phyloP scores from a whole-genome alignment of 2,113 vertebrate species.

The Tichodroma muraria region DNA sequence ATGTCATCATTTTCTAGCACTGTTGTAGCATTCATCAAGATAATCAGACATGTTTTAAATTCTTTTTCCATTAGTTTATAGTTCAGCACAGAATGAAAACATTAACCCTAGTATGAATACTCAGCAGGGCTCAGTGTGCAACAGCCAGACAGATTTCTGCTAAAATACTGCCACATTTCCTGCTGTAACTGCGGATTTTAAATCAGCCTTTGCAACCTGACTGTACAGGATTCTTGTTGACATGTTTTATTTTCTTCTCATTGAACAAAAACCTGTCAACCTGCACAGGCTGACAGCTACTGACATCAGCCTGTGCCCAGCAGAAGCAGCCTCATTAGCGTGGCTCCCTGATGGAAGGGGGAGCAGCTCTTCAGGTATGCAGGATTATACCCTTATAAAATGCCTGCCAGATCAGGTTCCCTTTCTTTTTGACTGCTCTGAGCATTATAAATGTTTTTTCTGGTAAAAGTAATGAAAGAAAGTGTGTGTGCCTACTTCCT shows the following conservation, averaged over 20 bases:
- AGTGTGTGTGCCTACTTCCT: background rate
- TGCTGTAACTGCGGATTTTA: background rate
- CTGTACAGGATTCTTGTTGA: background rate
- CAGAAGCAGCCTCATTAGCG: background rate
- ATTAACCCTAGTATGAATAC: background rate
- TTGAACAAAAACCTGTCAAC: background rate
- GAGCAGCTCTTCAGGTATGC: background rate
- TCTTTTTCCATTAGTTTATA: background rate
- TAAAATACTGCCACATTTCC: background rate
- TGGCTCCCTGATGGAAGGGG: background rate
- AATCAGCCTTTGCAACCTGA: background rate
- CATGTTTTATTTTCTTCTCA: background rate
- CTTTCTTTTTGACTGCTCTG: background rate
- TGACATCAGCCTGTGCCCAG: background rate
- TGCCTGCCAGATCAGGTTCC: background rate
- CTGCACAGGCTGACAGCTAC: background rate
- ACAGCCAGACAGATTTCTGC: background rate
- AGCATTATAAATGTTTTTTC: background rate
- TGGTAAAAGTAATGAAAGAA: background rate
- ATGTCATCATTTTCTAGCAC: background rate
- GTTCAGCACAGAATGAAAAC: background rate
- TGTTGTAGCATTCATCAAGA: background rate
- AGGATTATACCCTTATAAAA: background rate
- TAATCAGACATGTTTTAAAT: background rate
- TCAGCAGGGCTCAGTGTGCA: background rate